Conservation (phyloP, 2,113 vertebrate species). For the Protobothrops flavoviridis region DNA sequence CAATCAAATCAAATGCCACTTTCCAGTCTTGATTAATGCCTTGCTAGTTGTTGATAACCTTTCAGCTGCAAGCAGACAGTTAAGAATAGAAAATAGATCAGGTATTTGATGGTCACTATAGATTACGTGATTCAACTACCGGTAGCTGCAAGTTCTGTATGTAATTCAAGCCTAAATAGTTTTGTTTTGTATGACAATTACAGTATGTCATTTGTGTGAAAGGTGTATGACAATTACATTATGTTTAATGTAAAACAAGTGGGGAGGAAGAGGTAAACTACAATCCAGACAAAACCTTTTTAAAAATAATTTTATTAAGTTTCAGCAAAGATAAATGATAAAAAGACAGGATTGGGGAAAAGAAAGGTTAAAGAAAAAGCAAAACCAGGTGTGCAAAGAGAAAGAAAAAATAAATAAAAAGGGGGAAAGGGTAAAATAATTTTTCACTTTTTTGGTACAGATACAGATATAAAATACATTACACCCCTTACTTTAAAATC, state of each 20-base stretch:
- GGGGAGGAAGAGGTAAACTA: background rate
- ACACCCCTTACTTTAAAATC: too few species aligned
- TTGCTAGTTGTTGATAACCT: background rate
- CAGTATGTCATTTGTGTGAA: background rate
- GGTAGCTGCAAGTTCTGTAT: background rate
- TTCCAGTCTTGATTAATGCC: background rate
- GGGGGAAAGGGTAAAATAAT: too few species aligned
- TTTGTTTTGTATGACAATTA: background rate
- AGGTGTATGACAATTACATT: background rate
- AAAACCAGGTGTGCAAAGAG: background rate
- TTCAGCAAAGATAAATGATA: background rate
- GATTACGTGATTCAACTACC: background rate
- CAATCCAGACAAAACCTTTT: background rate
- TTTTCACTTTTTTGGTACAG: too few species aligned
- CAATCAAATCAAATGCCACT: background rate
- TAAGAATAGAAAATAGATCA: background rate
- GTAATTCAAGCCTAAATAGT: background rate
- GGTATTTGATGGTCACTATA: background rate
- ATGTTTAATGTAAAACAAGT: background rate
- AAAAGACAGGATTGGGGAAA: background rate
- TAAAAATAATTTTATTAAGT: background rate
- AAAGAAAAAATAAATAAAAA: background rate
- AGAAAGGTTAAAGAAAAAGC: background rate
- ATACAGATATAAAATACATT: too few species aligned
- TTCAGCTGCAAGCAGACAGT: background rate